Conservation (phyloP, 2,797 vertebrate genomes). For the Hippoglossus hippoglossus region DNA sequence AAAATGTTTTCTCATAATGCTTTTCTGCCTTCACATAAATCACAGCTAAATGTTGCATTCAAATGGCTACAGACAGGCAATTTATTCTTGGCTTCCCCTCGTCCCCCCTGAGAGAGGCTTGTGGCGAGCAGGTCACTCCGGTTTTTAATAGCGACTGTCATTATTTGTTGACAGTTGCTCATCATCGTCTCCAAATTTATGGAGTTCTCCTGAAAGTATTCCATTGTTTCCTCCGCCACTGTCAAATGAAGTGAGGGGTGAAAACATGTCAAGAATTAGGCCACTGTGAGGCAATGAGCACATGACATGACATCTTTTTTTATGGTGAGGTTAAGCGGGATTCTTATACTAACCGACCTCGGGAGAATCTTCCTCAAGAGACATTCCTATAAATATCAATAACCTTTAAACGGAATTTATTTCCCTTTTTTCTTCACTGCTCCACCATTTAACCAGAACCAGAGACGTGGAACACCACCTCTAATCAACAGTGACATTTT, state of each 20-base stretch:
- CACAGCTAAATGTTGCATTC: conserved; percentile 86
- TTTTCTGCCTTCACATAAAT: conserved; percentile 85
- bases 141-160: conserved; percentile 77
- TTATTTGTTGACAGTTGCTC: conserved; percentile 83
- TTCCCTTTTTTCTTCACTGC: conserved; percentile 16
- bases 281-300: conserved; percentile 42
- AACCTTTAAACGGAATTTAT: conserved; percentile 18
- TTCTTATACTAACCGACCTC: conserved; percentile 22
- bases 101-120: conserved; percentile 56
- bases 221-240: conserved; percentile 65
- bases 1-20: conserved; percentile 85
- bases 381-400: conserved; percentile 32
- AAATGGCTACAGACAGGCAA: conserved; percentile 87
- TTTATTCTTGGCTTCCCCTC: conserved; percentile 81
- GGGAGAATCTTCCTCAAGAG: conserved; percentile 13
- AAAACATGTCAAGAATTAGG: conserved; percentile 65
- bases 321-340: conserved; percentile 10
- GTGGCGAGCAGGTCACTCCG: conserved; percentile 60
- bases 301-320: conserved; percentile 30
- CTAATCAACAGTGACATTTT: conserved; percentile 54
- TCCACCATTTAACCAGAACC: conserved; percentile 23
- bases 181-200: conserved; percentile 69
- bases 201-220: conserved; percentile 49
- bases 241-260: conserved; percentile 66
- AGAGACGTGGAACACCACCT: conserved; percentile 27